Percentiles rank a stretch among this genome's conserved stretches.
phyloP scores from a whole-genome alignment of 2,888 invertebrate species.

The Emmelina monodactyla region DNA sequence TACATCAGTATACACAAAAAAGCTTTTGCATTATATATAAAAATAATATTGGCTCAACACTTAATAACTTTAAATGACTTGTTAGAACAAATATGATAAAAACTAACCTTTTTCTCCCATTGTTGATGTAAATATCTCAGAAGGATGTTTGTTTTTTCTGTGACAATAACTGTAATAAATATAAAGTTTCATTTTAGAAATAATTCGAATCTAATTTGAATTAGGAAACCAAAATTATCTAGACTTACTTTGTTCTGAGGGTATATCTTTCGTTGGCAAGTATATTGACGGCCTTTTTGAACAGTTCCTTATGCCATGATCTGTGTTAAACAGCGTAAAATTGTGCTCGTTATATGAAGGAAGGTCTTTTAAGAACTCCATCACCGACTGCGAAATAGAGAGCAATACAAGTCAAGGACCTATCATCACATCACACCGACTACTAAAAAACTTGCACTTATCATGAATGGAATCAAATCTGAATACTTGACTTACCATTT shows the following conservation, averaged over 20 bases:
- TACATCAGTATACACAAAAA: no score
- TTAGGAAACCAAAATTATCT: neutral
- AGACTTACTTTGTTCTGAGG: constrained; percentile 87
- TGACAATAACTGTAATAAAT: constrained; percentile 85
- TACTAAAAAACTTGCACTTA: no score
- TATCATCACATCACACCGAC: no score
- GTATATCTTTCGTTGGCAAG: constrained; percentile 90
- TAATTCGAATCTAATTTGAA: neutral
- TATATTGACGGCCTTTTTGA: constrained; percentile 90
- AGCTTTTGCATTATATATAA: no score
- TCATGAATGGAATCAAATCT: no score
- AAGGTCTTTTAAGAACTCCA: constrained; percentile 89
- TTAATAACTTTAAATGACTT: neutral
- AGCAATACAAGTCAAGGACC: neutral
- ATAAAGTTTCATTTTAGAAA: constrained; percentile 12
- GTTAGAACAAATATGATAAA: constrained; percentile 4
- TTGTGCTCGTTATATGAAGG: constrained; percentile 92
- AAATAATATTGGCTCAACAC: no score
- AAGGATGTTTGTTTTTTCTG: constrained; percentile 94
- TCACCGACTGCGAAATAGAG: constrained; percentile 65
- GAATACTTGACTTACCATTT: neutral
- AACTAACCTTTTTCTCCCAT: constrained; percentile 93
- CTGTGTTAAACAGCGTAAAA: constrained; percentile 89
- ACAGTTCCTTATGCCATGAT: constrained; percentile 81
- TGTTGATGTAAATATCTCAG: constrained; percentile 93